Base-by-base conservation (phyloP, 92 coral and sea anemone genomes). In the Phenganax subtilis region DNA sequence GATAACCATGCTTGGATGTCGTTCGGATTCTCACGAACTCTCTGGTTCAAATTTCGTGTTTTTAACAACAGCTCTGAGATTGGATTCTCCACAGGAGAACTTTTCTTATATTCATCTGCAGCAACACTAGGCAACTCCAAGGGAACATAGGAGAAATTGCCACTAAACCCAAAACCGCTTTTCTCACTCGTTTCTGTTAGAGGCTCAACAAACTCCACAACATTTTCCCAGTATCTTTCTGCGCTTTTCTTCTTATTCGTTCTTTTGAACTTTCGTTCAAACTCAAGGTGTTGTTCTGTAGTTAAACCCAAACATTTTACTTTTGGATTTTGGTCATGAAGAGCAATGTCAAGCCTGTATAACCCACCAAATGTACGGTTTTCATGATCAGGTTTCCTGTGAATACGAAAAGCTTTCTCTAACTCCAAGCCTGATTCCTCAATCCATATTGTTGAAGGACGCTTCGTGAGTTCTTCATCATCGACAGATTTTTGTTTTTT, bases 401-500 rank as follows among this genome's bases (percentile, higher is more conserved):
- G 84, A n/a, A 92, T 51, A 64, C 99, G 84, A 55, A 87, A 96
- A 57, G 99, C 99, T 27, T 96, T 89, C 68, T 90, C 89, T 17
- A 85, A 80, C 54, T 73, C 82, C 51, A 96, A 76, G 3, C 89
- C 89, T 8, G 90, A 89, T 28, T 96, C 99, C 25, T 96, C 99
- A 80, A 92, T 84, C 99, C 99, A 96, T 17, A 90, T 85, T 47
- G 96, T 90, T 63, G 92, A 85, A 31, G 99, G 99, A 30, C 63
- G 57, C 63, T 96, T 91, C 51, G 28, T 53, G 16, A 55, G 59
- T 30, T 85, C 85, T 54, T 88, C 90, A 12, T 85, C 81, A 37
- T 85, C 84, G 17, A 51, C 67, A 27, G 53, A 76, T 75, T 72
- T 61, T 54, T 47, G 12, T 37, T 74, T 14, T 14, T 80, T 70